phyloP scores from a whole-genome alignment of 2,113 vertebrate species.

The Poeciliopsis occidentalis region DNA sequence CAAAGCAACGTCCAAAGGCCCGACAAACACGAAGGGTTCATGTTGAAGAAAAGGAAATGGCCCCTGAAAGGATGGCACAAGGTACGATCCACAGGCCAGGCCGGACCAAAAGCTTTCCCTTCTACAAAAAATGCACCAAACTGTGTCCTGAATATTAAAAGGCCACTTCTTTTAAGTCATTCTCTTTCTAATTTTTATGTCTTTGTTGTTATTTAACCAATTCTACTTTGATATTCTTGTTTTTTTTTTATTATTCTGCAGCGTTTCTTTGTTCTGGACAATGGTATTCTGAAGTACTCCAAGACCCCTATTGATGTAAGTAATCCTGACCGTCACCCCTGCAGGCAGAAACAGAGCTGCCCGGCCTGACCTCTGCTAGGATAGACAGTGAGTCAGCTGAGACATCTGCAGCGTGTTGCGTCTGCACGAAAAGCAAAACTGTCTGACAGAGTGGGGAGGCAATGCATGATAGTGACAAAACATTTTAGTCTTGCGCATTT shows the following conservation, averaged over 20 bases:
- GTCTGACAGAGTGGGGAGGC: slow-evolving; percentile 2
- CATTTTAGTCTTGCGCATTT: not conserved
- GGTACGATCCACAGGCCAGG: slow-evolving; percentile 75
- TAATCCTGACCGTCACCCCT: slow-evolving; percentile 71
- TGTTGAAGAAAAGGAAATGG: slow-evolving; percentile 99
- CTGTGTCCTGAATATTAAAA: slow-evolving; percentile 22
- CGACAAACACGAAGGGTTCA: slow-evolving; percentile 97
- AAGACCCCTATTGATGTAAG: slow-evolving; percentile 98
- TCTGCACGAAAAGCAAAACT: slow-evolving; percentile 28
- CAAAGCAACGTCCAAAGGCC: slow-evolving; percentile 96
- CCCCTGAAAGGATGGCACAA: slow-evolving; percentile 99
- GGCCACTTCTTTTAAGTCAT: not conserved
- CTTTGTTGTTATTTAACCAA: slow-evolving; percentile 22
- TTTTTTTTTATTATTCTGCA: slow-evolving; percentile 65
- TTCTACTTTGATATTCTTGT: slow-evolving; percentile 32
- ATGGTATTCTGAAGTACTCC: slow-evolving; percentile 98
- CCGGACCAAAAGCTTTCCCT: slow-evolving; percentile 10
- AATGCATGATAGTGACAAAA: not conserved
- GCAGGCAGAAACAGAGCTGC: slow-evolving; percentile 39
- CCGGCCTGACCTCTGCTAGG: slow-evolving; percentile 36
- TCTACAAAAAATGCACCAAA: slow-evolving; percentile 1
- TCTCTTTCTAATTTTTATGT: not conserved
- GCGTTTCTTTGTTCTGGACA: slow-evolving; percentile 98
- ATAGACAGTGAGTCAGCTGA: slow-evolving; percentile 62
- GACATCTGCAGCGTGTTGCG: slow-evolving; percentile 50